phyloP scores from a whole-genome alignment of 2,797 vertebrate species.

The Dendrocincla fuliginosa region DNA sequence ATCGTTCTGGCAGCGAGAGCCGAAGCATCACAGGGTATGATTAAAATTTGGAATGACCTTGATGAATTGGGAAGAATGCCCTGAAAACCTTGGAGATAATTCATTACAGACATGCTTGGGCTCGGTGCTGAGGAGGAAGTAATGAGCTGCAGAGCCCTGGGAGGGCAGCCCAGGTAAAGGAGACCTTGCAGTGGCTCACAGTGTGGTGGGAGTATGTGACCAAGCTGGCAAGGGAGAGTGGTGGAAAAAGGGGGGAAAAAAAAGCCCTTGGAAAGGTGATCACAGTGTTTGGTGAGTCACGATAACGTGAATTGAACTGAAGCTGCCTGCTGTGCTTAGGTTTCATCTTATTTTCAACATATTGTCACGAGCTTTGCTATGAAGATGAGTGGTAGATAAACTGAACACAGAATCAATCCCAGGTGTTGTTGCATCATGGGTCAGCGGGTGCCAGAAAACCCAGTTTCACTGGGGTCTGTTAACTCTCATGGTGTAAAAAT shows the following conservation, averaged over 20 bases:
- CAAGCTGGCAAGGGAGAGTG: neutral
- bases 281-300: neutral
- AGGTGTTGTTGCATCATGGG: neutral
- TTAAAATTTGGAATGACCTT: slow-evolving; percentile 4
- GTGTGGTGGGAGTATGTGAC: neutral
- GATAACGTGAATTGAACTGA: neutral
- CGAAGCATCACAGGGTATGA: neutral
- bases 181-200: neutral
- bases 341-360: neutral
- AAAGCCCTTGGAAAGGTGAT: neutral
- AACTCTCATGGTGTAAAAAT: neutral
- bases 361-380: neutral
- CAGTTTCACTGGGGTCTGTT: neutral
- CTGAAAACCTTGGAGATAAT: neutral
- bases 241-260: neutral
- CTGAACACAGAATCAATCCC: neutral
- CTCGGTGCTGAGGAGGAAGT: neutral
- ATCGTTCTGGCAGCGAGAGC: neutral
- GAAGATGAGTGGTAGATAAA: neutral
- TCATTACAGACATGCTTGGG: neutral
- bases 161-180: neutral
- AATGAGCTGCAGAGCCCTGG: neutral
- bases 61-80: neutral
- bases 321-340: neutral
- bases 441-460: neutral